Conservation (phyloP, 1,140 invertebrate species). For the Formica exsecta region DNA sequence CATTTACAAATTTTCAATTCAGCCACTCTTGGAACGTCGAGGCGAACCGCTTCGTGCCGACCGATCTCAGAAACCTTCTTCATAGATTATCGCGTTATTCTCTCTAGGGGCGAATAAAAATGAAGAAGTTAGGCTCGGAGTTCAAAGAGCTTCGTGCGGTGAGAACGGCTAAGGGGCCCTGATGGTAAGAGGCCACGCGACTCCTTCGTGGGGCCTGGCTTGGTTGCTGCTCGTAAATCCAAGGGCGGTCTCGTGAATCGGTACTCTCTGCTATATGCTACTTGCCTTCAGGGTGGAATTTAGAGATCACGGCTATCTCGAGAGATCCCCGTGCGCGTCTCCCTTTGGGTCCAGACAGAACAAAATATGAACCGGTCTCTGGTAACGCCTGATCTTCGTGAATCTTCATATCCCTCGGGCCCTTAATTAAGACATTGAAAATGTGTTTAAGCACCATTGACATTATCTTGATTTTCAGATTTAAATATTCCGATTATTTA, state of each 20-base stretch:
- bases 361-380: constrained; percentile 42
- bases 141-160: constrained; percentile 1
- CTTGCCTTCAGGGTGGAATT: constrained; percentile 69
- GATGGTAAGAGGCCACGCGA: constrained; percentile 63
- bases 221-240: constrained; percentile 66
- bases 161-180: not conserved
- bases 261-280: constrained; percentile 37
- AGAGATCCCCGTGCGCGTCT: constrained; percentile 31
- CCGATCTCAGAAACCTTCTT: constrained; percentile 42
- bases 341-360: constrained; percentile 44
- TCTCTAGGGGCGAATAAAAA: constrained; percentile 54
- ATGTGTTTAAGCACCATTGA: not conserved
- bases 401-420: not conserved
- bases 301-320: constrained; percentile 67
- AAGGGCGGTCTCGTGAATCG: constrained; percentile 60
- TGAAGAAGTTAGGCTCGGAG: not conserved
- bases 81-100: constrained; percentile 68
- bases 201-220: constrained; percentile 38
- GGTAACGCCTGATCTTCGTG: constrained; percentile 34
- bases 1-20: constrained; percentile 74
- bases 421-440: constrained; percentile 45
- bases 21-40: constrained; percentile 36
- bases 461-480: constrained; percentile 2
- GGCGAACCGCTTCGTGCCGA: constrained; percentile 6
- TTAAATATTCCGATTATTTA: not conserved